These are phyloP conservation scores for Lasaia peninsularis DNA, from an alignment of 1,140 invertebrate species.

Conservation along the genomic window DNA sequence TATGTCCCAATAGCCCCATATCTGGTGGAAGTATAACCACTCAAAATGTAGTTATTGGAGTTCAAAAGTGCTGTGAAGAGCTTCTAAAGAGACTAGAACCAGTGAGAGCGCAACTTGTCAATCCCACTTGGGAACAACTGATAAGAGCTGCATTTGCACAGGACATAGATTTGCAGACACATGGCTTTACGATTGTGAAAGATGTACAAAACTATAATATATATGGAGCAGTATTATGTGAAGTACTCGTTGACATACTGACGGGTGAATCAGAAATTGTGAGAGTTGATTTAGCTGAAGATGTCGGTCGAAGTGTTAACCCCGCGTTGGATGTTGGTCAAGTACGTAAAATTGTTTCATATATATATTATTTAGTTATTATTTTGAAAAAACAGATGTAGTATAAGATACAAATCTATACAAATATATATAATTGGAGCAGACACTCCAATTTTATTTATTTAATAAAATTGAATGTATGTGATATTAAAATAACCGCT, in stretches of 20 bases:
- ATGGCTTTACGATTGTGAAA: conserved; percentile 72
- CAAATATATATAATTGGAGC: too few relatives aligned
- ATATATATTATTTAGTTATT: too few relatives aligned
- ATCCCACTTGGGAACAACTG: conserved; percentile 80
- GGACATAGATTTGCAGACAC: conserved; percentile 80
- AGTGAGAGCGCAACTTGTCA: conserved; percentile 71
- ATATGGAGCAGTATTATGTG: conserved; percentile 79
- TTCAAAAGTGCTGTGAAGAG: conserved; percentile 37
- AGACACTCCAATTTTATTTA: too few relatives aligned
- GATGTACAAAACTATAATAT: conserved; percentile 77
- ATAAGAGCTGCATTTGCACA: conserved; percentile 74
- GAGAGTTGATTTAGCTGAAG: conserved; percentile 85
- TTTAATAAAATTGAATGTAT: conserved; percentile 52
- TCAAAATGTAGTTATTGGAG: conserved; percentile 34
- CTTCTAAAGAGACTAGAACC: conserved; percentile 79
- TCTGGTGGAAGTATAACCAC: conserved; percentile 79
- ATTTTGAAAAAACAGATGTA: too few relatives aligned
- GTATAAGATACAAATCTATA: background rate
- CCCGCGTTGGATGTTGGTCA: conserved; percentile 90
- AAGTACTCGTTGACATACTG: conserved; percentile 86
- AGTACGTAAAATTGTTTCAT: conserved; percentile 36
- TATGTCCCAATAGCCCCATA: conserved; percentile 77
- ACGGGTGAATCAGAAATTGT: conserved; percentile 84
- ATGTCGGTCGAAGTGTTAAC: conserved; percentile 84
- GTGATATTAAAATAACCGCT: too few relatives aligned